Evolutionary conservation across 2,888 invertebrate species (phyloP), one percentile per base, ranked within the genome.

Genomic region (Autographa pulchrina): DNA sequence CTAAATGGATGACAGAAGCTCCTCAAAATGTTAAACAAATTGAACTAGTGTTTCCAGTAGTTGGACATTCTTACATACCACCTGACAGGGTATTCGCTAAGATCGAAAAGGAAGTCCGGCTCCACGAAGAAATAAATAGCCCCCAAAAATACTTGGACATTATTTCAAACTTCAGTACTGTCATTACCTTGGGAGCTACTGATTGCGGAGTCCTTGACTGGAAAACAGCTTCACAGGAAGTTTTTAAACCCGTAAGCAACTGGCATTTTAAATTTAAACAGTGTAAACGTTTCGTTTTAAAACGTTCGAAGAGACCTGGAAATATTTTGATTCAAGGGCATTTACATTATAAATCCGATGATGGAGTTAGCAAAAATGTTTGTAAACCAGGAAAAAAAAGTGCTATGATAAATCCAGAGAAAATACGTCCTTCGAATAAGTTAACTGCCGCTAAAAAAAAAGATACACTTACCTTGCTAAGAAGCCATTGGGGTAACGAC

Each of bases 71-170:
- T 25, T 25, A 43, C 43, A 43, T 43, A 43, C 43, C 43, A 86
- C 70, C 68, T 25, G 25, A 25, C 25, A 25, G 82, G 58, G 81
- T 85, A 31, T 85, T 85, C 75, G 84, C 74, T 3, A 59, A 62
- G 65, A 84, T 83, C 35, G 82, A 84, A 69, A 83, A 79, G 67
- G 72, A 73, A 60, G 62, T 85, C 16, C 80, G 75, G 64, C 74
- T 68, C 58, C 78, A 64, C 52, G 74, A 80, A 68, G 73, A 58
- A 52, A 77, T 84, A 14, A 56, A 76, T 56, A 62, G 70, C 54
- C 78, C 78, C 54, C 71, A 78, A 18, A 78, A 83, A 65, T 86
- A 86, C 70, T 52, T 73, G 31, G 68, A 78, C 11, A 78, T 85
- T 16, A 69, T 69, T 58, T 48, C 48, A 48, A 68, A 73, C 56